These are phyloP conservation scores for Drosophila murphyi DNA, from an alignment of 1,140 invertebrate species.

Conservation along the genomic window DNA sequence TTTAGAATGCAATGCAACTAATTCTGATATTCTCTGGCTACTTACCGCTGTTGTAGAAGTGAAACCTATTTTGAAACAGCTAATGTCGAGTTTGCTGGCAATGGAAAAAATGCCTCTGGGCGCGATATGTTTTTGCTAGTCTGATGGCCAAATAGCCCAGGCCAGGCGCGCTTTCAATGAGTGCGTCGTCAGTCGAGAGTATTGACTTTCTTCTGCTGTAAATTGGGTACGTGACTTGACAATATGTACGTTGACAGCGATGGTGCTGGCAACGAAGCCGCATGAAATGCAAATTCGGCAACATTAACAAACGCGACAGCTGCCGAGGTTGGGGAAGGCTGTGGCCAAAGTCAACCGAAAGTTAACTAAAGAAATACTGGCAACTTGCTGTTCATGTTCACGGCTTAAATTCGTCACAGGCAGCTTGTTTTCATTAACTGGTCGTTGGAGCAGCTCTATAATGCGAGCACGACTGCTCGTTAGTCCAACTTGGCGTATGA, in stretches of 20 bases:
- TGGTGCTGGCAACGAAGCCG: slow-evolving; percentile 41
- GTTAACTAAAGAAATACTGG: slow-evolving; percentile 8
- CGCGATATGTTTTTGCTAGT: slow-evolving; percentile 11
- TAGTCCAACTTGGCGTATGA: slow-evolving; percentile 68
- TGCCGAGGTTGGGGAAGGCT: slow-evolving; percentile 9
- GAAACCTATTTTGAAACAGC: too few relatives aligned
- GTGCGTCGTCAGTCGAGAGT: slow-evolving; percentile 52
- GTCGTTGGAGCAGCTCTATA: slow-evolving; percentile 48
- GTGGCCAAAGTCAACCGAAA: too few relatives aligned
- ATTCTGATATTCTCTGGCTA: too few relatives aligned
- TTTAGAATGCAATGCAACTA: too few relatives aligned
- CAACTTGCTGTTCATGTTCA: slow-evolving; percentile 46
- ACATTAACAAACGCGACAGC: slow-evolving; percentile 64
- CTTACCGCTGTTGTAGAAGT: too few relatives aligned
- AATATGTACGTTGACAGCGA: slow-evolving; percentile 61
- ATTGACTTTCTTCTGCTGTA: slow-evolving; percentile 72
- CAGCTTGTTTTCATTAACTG: slow-evolving; percentile 81
- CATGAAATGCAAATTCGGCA: slow-evolving; percentile 79
- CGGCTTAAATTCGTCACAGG: slow-evolving; percentile 72
- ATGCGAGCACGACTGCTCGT: slow-evolving; percentile 57
- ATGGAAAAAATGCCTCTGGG: slow-evolving; percentile 17
- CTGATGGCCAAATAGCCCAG: slow-evolving; percentile 14
- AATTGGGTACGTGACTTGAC: slow-evolving; percentile 82
- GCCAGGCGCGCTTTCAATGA: not conserved
- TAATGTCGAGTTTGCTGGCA: not conserved